phyloP scores from a whole-genome alignment of 2,888 invertebrate genomes.

The Machimus rusticus region DNA sequence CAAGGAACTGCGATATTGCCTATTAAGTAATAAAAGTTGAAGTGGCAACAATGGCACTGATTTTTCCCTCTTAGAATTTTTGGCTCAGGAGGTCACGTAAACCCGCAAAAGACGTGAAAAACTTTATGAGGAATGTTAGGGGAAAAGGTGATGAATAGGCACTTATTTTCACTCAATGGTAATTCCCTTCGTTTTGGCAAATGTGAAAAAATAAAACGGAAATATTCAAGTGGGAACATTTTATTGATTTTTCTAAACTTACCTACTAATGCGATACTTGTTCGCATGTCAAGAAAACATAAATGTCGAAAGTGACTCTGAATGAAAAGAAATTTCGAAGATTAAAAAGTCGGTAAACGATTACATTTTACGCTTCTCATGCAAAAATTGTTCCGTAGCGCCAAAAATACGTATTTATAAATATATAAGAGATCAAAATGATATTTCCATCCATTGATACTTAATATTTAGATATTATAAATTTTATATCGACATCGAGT shows the following conservation, averaged over 20 bases:
- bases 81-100: not conserved
- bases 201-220: not conserved
- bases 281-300: not conserved
- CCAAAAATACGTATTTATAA: no score
- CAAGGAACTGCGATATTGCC: not conserved
- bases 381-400: no score
- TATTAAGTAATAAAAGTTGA: not conserved
- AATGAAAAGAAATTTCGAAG: not conserved
- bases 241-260: not conserved
- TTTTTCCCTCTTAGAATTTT: not conserved
- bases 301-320: not conserved
- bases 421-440: no score
- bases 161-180: not conserved
- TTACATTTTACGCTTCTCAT: not conserved
- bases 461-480: no score
- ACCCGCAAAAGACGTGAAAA: not conserved
- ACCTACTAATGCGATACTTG: not conserved
- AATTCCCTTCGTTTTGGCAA: not conserved
- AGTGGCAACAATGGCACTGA: not conserved
- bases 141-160: not conserved
- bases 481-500: no score
- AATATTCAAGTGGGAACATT: not conserved
- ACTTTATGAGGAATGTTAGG: not conserved
- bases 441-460: no score
- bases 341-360: not conserved